These are phyloP conservation scores for Teleiodes luculella DNA, from an alignment of 2,888 invertebrate genomes.

Conservation along the genomic window DNA sequence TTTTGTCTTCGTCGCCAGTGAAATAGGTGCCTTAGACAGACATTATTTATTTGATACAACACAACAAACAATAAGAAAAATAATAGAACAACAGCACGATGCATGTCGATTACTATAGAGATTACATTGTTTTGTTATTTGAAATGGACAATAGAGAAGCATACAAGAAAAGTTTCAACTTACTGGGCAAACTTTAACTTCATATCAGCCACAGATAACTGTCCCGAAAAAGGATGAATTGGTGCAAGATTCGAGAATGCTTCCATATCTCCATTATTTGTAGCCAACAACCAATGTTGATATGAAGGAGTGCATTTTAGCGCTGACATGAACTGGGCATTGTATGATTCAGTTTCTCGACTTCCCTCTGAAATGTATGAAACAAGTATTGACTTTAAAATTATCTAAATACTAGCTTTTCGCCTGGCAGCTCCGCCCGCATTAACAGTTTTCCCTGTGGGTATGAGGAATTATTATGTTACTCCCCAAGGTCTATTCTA, in stretches of 20 bases:
- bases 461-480: too few species aligned
- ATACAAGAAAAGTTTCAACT: constrained; percentile 55
- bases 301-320: constrained; percentile 95
- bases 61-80: too few species aligned
- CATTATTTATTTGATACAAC: too few species aligned
- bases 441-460: too few species aligned
- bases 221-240: constrained; percentile 96
- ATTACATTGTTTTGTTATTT: not conserved
- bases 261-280: constrained; percentile 79
- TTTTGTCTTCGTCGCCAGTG: too few species aligned
- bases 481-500: too few species aligned
- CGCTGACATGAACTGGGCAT: constrained; percentile 87
- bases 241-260: constrained; percentile 84
- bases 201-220: constrained; percentile 96
- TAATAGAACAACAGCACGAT: too few species aligned
- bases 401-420: too few species aligned
- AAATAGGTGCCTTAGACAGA: too few species aligned
- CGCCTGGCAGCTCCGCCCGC: too few species aligned
- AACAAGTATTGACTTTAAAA: not conserved
- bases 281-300: constrained; percentile 86
- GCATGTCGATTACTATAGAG: too few species aligned
- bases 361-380: constrained; percentile 80
- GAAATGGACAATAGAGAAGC: not conserved
- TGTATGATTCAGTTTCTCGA: constrained; percentile 92
- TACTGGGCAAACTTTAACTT: constrained; percentile 94